Conservation (phyloP, 2,113 vertebrate species). For the Corythaeola cristata region DNA sequence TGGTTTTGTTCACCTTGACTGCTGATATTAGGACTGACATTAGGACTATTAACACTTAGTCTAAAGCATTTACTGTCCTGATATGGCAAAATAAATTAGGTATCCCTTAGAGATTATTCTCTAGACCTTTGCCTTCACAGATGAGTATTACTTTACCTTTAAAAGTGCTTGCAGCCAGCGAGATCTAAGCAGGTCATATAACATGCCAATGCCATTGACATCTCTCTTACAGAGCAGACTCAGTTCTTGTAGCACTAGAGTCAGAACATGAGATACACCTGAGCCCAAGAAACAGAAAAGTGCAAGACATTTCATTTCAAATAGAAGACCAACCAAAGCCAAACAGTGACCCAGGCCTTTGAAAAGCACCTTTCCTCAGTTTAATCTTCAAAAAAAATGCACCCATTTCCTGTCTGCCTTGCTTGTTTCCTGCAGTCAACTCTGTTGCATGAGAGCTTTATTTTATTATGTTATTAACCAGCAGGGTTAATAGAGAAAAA, state of each 20-base stretch:
- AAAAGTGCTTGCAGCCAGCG: conserved; percentile 90
- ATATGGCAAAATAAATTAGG: background rate
- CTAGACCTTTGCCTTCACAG: background rate
- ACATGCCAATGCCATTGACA: conserved; percentile 79
- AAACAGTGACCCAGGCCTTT: conserved; percentile 19
- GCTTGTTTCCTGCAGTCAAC: background rate
- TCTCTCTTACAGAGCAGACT: conserved; percentile 81
- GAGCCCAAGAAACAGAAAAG: conserved; percentile 60
- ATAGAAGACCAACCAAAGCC: background rate
- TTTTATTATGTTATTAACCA: background rate
- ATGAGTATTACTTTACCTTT: conserved; percentile 75
- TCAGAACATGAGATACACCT: conserved; percentile 86
- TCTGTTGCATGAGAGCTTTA: background rate
- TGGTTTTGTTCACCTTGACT: background rate
- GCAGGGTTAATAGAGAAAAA: background rate
- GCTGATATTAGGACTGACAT: background rate
- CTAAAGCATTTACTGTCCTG: background rate
- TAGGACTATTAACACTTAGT: background rate
- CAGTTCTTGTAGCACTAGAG: conserved; percentile 83
- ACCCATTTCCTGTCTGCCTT: background rate
- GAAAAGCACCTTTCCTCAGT: background rate
- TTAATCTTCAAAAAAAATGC: background rate
- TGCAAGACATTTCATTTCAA: conserved; percentile 42
- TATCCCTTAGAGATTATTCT: background rate
- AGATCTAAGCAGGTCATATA: conserved; percentile 85